A percentile compares a stretch with the other conserved stretches of the same genome.
These are phyloP conservation scores for Elgaria multicarinata DNA, from an alignment of 2,113 vertebrate species.

Conservation along the genomic window DNA sequence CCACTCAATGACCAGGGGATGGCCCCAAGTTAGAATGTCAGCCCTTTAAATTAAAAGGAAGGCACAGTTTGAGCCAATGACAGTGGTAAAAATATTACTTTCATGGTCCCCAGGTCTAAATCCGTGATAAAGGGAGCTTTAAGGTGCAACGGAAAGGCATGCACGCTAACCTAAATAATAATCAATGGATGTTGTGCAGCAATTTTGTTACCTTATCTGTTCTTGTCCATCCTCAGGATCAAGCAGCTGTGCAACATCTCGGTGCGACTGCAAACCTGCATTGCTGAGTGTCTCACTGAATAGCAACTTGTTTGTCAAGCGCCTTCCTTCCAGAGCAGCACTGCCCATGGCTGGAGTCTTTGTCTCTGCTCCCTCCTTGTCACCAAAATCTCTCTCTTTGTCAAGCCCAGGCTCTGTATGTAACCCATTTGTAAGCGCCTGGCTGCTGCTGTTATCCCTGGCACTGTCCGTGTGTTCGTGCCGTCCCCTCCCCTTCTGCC, in stretches of 20 bases:
- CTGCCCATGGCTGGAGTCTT: not conserved
- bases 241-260: constrained; percentile 44
- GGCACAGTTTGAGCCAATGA: too few relatives aligned
- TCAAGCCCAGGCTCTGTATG: not conserved
- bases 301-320: not conserved
- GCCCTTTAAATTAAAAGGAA: not conserved
- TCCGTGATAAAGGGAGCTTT: not conserved
- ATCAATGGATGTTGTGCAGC: rapidly evolving
- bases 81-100: not conserved
- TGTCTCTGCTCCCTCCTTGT: not conserved
- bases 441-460: not conserved
- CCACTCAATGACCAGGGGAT: too few relatives aligned
- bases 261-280: not conserved
- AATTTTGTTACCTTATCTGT: constrained; percentile 57
- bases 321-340: rapidly evolving
- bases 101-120: not conserved
- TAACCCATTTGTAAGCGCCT: not conserved
- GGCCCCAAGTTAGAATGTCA: not conserved
- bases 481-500: not conserved
- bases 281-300: not conserved
- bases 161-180: rapidly evolving
- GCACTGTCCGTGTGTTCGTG: rapidly evolving
- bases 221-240: constrained; percentile 32
- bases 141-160: not conserved
- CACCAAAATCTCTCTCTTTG: not conserved